Base-by-base conservation (phyloP, 2,888 invertebrate genomes). In the Heliconius sara region DNA sequence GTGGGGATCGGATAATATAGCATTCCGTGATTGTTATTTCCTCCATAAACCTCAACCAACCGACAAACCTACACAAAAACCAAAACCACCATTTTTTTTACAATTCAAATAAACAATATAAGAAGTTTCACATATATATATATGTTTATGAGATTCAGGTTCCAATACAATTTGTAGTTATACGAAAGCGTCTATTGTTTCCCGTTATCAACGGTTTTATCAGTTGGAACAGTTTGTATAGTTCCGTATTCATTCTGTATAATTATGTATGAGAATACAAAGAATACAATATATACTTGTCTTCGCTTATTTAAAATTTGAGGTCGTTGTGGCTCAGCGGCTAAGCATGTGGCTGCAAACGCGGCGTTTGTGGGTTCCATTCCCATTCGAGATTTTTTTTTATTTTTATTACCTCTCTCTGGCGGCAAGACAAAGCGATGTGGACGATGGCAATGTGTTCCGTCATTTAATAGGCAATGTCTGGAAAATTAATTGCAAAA, bases 121-220 rank as follows among this genome's bases (percentile, higher is more conserved):
- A 52, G 27, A 25, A 52, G 19, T 47, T 71, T 71, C 52, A 71
- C 52, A 52, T 27, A 89, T n/a, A n/a, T 90, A 89, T 39, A 9
- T 39, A 39, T 39, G 89, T 91, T 92, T 91, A 91, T 89, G 88
- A 89, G 88, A 90, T 90, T 86, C 86, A 83, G 91, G 88, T 89
- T 90, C 88, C 88, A 90, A 90, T 91, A 93, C 92, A 92, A 93
- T 93, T 93, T 93, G 92, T 27, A 34, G 13, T 91, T 92, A 87
- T 91, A 91, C 88, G 91, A 86, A 90, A 93, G 85, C 84, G 85
- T 73, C 90, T 83, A 92, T 94, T 94, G 93, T 94, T 30, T 81
- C 25, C 0, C 63, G 78, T 87, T 92, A 92, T 92, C 92, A 81
- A 0, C 30, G 77, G 78, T 71, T 77, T 79, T 85, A 86, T 87